Conservation (phyloP, 2,888 invertebrate species). For the Athripsodes cinereus region DNA sequence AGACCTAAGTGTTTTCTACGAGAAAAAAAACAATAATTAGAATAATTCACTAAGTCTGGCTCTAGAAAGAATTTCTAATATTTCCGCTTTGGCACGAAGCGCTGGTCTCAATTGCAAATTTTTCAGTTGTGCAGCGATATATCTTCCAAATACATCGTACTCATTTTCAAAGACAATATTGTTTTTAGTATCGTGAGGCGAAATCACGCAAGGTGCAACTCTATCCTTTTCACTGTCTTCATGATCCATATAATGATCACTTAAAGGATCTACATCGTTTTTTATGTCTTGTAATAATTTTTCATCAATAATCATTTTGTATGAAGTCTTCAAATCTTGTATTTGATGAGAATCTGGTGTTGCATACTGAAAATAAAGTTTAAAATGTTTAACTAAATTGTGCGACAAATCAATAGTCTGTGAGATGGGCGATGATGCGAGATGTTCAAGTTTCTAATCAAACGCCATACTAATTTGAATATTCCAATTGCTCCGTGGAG, state of each 20-base stretch:
- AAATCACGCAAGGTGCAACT: not conserved
- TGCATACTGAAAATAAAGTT: no score
- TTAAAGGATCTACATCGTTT: not conserved
- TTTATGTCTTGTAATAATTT: not conserved
- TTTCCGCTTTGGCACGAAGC: slow-evolving; percentile 39
- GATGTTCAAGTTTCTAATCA: no score
- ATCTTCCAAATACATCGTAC: slow-evolving; percentile 46
- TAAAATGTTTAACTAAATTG: no score
- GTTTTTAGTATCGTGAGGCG: not conserved
- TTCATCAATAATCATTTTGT: not conserved
- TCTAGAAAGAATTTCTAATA: slow-evolving; percentile 41
- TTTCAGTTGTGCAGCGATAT: slow-evolving; percentile 43
- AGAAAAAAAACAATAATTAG: no score
- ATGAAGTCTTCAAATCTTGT: not conserved
- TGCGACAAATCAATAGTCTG: not conserved
- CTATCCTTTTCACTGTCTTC: not conserved
- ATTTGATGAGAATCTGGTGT: not conserved
- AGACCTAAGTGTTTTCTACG: no score
- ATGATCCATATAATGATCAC: not conserved
- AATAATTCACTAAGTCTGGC: slow-evolving; percentile 39
- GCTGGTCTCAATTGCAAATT: slow-evolving; percentile 41
- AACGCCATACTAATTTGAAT: no score
- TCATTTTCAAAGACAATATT: slow-evolving; percentile 37
- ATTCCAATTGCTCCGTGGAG: no score
- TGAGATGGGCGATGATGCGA: no score